Evolutionary conservation across 2,797 vertebrate genomes (phyloP).

Genomic region (Melanotaenia pygmaea): DNA sequence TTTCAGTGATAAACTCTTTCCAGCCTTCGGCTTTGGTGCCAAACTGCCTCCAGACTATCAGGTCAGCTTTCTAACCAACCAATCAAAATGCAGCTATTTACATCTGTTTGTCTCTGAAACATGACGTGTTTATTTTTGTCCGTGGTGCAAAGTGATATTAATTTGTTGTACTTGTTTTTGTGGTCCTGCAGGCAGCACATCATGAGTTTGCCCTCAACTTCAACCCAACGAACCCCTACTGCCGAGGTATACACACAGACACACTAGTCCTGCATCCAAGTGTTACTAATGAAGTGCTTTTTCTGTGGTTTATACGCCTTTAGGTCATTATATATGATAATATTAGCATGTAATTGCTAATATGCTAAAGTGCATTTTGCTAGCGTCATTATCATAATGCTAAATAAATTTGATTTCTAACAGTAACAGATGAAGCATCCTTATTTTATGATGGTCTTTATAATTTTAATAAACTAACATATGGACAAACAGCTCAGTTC

Average conservation of each 20-base stretch:
- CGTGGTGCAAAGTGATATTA: not conserved
- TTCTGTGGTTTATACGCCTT: not conserved
- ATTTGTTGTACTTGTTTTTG: constrained; percentile 22
- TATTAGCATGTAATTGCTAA: not conserved
- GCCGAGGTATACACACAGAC: constrained; percentile 83
- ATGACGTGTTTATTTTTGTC: not conserved
- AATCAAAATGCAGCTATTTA: not conserved
- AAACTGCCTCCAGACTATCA: constrained; percentile 91
- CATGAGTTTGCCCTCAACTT: constrained; percentile 96
- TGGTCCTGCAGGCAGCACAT: constrained; percentile 83
- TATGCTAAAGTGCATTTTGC: not conserved
- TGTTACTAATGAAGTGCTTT: not conserved
- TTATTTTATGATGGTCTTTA: not conserved
- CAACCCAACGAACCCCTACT: constrained; percentile 88
- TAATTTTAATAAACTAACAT: not conserved
- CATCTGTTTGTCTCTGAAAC: not conserved
- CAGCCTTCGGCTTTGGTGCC: constrained; percentile 95
- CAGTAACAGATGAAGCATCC: not conserved
- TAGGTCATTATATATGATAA: not conserved
- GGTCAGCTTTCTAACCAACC: constrained; percentile 72
- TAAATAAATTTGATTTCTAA: not conserved
- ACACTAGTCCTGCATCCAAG: not conserved
- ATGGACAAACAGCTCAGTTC: no score
- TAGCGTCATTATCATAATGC: not conserved
- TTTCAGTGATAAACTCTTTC: constrained; percentile 92